Percentiles rank a stretch among this genome's conserved stretches.
Conservation (phyloP, 2,113 vertebrate species). For the Ovis canadensis region DNA sequence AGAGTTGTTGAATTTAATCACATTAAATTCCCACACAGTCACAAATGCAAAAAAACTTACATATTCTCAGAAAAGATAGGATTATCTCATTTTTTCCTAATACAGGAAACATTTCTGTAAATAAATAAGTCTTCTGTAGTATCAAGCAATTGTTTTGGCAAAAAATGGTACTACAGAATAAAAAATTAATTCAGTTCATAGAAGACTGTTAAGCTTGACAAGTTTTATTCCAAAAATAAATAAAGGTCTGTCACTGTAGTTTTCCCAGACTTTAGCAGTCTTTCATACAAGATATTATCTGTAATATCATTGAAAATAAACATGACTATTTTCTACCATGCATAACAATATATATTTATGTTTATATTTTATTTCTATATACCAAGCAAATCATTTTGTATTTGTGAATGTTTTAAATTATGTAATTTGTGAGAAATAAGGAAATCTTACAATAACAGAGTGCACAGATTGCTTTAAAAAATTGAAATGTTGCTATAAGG, state of each 20-base stretch:
- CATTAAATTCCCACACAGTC: background rate
- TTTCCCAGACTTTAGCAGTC: background rate
- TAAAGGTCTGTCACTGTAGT: background rate
- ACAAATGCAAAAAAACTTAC: background rate
- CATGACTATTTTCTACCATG: background rate
- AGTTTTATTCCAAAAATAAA: constrained; percentile 40
- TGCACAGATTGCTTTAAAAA: background rate
- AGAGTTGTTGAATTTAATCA: background rate
- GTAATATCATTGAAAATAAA: constrained; percentile 15
- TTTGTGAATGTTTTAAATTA: background rate
- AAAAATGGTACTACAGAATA: background rate
- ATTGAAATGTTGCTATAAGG: background rate
- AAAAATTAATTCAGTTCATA: background rate
- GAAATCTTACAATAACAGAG: background rate
- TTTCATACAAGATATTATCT: background rate
- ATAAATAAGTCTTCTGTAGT: background rate
- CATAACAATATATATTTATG: background rate
- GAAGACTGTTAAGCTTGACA: background rate
- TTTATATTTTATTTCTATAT: background rate
- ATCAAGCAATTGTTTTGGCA: background rate
- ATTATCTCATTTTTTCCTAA: background rate
- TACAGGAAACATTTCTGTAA: background rate
- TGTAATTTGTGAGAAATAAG: background rate
- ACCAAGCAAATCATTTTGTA: background rate
- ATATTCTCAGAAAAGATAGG: background rate